Evolutionary conservation across 2,888 invertebrate genomes (phyloP), one percentile per base, ranked within the genome.

Genomic region (Dicranocentrus wangi): DNA sequence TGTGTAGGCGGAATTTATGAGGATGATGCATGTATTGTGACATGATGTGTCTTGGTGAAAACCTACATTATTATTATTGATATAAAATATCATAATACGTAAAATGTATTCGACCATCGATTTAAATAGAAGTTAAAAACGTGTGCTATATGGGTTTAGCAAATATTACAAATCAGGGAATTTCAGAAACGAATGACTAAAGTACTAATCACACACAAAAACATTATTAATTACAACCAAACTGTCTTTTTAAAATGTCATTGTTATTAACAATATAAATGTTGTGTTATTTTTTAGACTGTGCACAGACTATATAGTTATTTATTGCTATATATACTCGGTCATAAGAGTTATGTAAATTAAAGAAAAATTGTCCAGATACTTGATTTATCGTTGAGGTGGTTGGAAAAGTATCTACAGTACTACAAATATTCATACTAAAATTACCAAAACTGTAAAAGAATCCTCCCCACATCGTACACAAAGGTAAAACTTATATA

Each of bases 31-130:
- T 69, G 23, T 53, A 81, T 70, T 76, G 76, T 58, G 69, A 68
- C 58, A 73, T 66, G 66, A 82, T 79, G 72, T 65, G 70, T 75
- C 78, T 69, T 82, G 75, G 70, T 60, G 70, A 76, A 77, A 69
- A 69, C 28, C 69, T 75, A 69, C 39, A 69, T 81, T 75, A 81
- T 68, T 27, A 21, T 28, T 15, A 27, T 53, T 8, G 8, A 19
- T 3, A 61, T 60, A 71, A 81, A 81, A 73, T 75, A 75, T 81
- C 75, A 68, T 27, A 58, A 53, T 53, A 19, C 25, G 27, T 65
- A 65, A 8, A 23, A 42, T 32, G 28, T 28, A 63, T 51, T 66
- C 51, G 66, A 66, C 66, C 66, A 66, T 43, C 27, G 32, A 47
- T 55, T 17, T 47, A 66, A 63, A 63, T 43, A 23, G 43, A 43